Base-by-base conservation (phyloP, 2,888 invertebrate genomes). In the Calephelis perditalis region DNA sequence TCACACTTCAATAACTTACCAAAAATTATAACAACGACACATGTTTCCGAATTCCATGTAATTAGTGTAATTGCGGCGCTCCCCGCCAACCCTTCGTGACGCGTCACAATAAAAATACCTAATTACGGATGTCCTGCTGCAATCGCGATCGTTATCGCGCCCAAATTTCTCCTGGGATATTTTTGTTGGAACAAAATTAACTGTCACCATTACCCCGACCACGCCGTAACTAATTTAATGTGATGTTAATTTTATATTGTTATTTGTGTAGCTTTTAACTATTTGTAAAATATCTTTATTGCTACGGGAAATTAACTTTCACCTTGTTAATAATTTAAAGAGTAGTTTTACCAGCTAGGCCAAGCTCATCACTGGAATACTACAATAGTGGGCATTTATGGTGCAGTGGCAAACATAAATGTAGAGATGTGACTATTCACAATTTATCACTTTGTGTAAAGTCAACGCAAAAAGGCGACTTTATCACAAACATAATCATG, bases 101-200 rank as follows among this genome's bases (percentile, higher is more conserved):
- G 63, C 62, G 61, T 62, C 59, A 64, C 66, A 62, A 66, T 68
- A 67, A 69, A 68, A 70, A 68, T 65, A 63, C 61, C 67, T 70
- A 70, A 70, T 69, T 70, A 68, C 67, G 67, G 62, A 63, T 62
- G 68, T 69, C 67, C 68, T 67, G 65, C 65, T 65, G 65, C 68
- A 69, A 68, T 67, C 60, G 62, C 56, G 68, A 67, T 70, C 60
- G 60, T 62, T 68, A 70, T 70, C 70, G 57, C 57, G 47, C 47
- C 62, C 56, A 58, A 64, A 69, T 69, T 67, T 67, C 68, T 68
- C 67, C 60, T 52, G 69, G 67, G 68, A 67, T 66, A 67, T 67
- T 68, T 67, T 63, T 65, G 56, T 63, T 54, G 61, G 55, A 57
- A 61, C 63, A 63, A 63, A 58, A 63, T 67, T 64, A 61, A 61